These are phyloP conservation scores for Bergia sp. DNA, from an alignment of 92 coral and sea anemone genomes.

Conservation along the genomic window DNA sequence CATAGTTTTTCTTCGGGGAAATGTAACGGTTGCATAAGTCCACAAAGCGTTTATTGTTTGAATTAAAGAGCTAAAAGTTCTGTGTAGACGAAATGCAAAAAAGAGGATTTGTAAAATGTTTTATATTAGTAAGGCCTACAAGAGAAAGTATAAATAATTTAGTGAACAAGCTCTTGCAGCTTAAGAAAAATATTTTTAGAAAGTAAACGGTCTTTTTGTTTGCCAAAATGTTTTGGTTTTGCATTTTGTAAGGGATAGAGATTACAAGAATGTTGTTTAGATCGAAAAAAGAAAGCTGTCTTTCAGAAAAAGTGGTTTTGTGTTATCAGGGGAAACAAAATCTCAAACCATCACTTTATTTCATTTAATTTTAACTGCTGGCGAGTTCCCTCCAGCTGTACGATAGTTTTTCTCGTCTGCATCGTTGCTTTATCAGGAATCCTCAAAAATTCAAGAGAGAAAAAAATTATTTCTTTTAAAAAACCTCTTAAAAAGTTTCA, in stretches of 20 bases:
- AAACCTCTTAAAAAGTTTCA: background rate
- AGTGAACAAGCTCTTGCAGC: background rate
- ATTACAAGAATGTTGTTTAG: background rate
- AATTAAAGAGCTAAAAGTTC: background rate
- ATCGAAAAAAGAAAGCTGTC: background rate
- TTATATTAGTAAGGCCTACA: background rate
- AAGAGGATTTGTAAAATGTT: background rate
- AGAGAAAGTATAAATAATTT: conserved; percentile 7
- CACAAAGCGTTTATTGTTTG: background rate
- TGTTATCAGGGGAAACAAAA: background rate
- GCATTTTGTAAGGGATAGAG: background rate
- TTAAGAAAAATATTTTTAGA: background rate
- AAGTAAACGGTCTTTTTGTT: background rate
- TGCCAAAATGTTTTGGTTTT: background rate
- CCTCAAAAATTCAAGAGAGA: background rate
- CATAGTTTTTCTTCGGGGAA: background rate
- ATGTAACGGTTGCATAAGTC: background rate
- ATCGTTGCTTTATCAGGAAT: background rate
- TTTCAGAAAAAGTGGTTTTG: background rate
- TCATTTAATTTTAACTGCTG: background rate
- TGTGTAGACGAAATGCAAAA: background rate
- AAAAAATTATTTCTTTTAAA: background rate
- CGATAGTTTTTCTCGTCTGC: background rate
- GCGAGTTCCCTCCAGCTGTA: background rate
- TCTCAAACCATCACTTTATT: conserved; percentile 11